phyloP scores from a whole-genome alignment of 2,113 vertebrate species.

The Passer montanus region DNA sequence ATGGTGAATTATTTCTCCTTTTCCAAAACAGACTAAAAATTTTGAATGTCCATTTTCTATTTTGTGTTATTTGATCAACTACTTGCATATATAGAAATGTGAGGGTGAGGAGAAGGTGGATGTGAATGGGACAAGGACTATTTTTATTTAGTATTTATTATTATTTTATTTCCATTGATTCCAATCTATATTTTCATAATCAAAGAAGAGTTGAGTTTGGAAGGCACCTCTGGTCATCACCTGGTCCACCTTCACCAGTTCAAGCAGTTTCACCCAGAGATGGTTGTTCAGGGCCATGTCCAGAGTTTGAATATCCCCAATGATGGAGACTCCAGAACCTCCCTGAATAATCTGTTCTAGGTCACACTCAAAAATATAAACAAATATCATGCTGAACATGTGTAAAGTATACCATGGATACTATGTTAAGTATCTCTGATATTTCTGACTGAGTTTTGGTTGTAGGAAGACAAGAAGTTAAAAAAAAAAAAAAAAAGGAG shows the following conservation, averaged over 20 bases:
- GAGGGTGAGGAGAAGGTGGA: accelerated
- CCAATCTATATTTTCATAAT: not conserved
- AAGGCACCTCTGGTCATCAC: not conserved
- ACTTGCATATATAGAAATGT: not conserved
- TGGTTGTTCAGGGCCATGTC: not conserved
- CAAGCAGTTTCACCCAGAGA: not conserved
- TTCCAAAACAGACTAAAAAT: not conserved
- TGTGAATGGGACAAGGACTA: not conserved
- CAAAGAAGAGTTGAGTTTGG: not conserved
- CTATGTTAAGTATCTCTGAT: not conserved
- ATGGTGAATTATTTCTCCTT: not conserved
- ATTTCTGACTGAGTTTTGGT: not conserved
- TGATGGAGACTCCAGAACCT: not conserved
- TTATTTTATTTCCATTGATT: not conserved
- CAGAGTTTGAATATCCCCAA: accelerated
- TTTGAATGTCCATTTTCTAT: not conserved
- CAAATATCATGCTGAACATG: not conserved
- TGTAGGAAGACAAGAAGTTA: not conserved
- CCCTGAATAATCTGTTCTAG: not conserved
- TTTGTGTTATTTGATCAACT: not conserved
- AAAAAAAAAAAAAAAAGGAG: not conserved
- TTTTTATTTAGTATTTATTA: too few species aligned
- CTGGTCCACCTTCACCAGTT: not conserved
- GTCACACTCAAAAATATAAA: not conserved
- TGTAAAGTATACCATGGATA: too few species aligned